Conservation (phyloP, 2,113 vertebrate species). For the Peromyscus polionotus region DNA sequence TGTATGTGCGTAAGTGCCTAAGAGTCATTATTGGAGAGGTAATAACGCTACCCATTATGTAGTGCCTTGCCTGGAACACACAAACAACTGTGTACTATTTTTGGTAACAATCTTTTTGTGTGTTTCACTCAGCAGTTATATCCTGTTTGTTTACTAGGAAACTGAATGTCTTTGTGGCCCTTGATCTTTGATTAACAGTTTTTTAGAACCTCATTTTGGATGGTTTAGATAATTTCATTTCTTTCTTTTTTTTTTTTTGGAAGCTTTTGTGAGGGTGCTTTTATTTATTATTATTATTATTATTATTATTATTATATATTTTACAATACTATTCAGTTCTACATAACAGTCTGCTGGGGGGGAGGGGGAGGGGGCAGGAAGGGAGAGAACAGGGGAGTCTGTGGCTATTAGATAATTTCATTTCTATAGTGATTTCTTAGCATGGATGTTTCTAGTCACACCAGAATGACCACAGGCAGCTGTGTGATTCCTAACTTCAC, state of each 20-base stretch:
- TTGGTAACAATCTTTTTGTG: background rate
- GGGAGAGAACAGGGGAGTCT: too few relatives aligned
- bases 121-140: background rate
- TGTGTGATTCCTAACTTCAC: background rate
- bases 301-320: too few relatives aligned
- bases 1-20: background rate
- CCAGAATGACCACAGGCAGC: background rate
- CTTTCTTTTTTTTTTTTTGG: too few relatives aligned
- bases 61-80: background rate
- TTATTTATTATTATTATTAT: too few relatives aligned
- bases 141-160: background rate
- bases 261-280: too few relatives aligned
- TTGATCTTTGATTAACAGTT: background rate
- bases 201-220: background rate
- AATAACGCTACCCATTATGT: background rate
- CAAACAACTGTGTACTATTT: background rate
- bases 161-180: background rate
- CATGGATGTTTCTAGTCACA: background rate
- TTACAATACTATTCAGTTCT: too few relatives aligned
- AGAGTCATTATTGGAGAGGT: background rate
- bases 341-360: too few relatives aligned
- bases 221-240: background rate
- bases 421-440: background rate
- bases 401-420: background rate
- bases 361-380: too few relatives aligned